Base-by-base conservation (phyloP, 2,888 invertebrate genomes). In the Stratiomys singularior region DNA sequence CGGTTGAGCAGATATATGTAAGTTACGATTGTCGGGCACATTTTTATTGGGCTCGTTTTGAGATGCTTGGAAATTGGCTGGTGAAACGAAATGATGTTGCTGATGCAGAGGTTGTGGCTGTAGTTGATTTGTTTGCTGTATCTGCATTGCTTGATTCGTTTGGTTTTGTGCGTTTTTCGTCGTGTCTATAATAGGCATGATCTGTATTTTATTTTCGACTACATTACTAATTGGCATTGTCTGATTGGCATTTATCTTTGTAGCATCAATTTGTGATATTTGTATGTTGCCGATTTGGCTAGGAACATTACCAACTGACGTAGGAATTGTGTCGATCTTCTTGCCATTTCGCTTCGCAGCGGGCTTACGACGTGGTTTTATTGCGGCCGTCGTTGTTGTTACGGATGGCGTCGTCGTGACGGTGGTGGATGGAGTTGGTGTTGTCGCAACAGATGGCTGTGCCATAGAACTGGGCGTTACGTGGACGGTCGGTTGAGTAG, bases 201-300 rank as follows among this genome's bases (percentile, higher is more conserved):
- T 87, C 82, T 87, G 87, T 63, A 88, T 88, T 82, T 87, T 87
- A 76, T 87, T 87, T 79, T 87, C 88, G 1, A 88, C 86, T n/a
- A 85, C 79, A 66, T 84, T 86, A 80, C 83, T 85, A 78, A 84
- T 81, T 47, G 82, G 81, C n/a, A 81, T 56, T 52, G 84, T 83
- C 78, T 85, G 84, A 78, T 83, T 81, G 71, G 83, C 82, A 76
- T 84, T 23, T 27, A 79, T 79, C 81, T 84, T 84, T 56, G 81
- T 82, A n/a, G 82, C 79, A 80, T 85, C 85, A 66, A 85, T 85
- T 82, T 88, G 88, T 23, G 88, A 88, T 80, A 88, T 88, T 82
- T 88, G 88, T 79, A 88, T 88, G 78, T 88, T 88, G 80, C 88
- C 88, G 79, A 88, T 88, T 82, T 88, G 88, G 80, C 87, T 87